Conservation (phyloP, 2,888 invertebrate genomes). For the Cephus runcator region DNA sequence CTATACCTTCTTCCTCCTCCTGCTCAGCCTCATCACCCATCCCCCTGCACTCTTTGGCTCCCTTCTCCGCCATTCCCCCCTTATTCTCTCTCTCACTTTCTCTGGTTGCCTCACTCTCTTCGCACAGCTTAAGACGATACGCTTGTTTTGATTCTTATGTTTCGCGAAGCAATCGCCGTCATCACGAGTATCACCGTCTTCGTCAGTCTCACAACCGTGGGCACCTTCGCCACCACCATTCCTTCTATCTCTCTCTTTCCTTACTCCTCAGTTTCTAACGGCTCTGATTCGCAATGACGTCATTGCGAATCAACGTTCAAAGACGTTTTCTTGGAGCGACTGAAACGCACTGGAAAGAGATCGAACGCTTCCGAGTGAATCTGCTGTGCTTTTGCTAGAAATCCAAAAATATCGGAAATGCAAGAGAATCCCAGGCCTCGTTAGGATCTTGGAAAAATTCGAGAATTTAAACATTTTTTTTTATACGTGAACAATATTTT, state of each 20-base stretch:
- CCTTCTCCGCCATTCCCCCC: neutral
- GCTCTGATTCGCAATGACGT: neutral
- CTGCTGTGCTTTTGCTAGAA: neutral
- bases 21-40: conserved; percentile 34
- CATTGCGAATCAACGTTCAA: neutral
- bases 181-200: neutral
- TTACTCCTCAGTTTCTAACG: neutral
- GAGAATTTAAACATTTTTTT: too few species aligned
- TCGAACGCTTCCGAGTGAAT: neutral
- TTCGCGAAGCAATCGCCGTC: neutral
- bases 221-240: neutral
- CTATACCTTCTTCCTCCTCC: conserved; percentile 15
- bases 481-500: neutral
- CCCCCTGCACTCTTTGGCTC: conserved; percentile 26
- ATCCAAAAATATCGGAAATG: neutral
- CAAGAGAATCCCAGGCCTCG: neutral
- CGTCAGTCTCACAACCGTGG: too few species aligned
- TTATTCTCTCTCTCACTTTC: neutral
- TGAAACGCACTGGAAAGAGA: neutral
- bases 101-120: neutral
- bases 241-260: neutral
- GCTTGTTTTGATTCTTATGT: neutral
- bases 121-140: neutral
- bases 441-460: neutral
- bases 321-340: neutral